These are phyloP conservation scores for Gymnogyps californianus DNA, from an alignment of 2,113 vertebrate species.

Conservation along the genomic window DNA sequence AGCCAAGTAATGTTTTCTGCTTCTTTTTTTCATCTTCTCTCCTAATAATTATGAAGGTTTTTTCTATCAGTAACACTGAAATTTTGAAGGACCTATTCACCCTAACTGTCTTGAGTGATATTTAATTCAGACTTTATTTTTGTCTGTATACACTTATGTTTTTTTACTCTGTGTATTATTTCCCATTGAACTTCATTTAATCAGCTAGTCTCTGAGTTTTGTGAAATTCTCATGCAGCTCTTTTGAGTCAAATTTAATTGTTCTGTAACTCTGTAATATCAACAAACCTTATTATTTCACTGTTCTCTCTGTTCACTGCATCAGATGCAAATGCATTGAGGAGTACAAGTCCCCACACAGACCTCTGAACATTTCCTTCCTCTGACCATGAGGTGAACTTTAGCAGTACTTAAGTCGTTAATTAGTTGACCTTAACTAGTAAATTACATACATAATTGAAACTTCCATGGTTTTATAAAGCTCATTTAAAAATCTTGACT, in stretches of 20 bases:
- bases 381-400: neutral
- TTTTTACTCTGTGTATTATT: neutral
- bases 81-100: neutral
- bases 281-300: neutral
- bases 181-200: neutral
- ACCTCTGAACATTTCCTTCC: neutral
- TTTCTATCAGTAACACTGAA: neutral
- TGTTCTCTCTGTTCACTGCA: neutral
- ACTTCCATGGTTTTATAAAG: neutral
- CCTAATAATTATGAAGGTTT: neutral
- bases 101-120: neutral
- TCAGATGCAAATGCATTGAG: neutral
- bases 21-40: neutral
- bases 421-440: neutral
- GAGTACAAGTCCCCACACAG: neutral
- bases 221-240: neutral
- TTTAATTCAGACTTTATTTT: neutral
- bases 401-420: neutral
- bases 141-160: neutral
- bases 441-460: neutral
- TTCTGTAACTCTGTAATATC: neutral
- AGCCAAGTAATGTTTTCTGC: neutral
- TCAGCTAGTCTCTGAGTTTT: neutral
- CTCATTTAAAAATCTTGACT: neutral
- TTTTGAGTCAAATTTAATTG: neutral